phyloP scores from a whole-genome alignment of 2,888 invertebrate genomes.

The Hypena proboscidalis region DNA sequence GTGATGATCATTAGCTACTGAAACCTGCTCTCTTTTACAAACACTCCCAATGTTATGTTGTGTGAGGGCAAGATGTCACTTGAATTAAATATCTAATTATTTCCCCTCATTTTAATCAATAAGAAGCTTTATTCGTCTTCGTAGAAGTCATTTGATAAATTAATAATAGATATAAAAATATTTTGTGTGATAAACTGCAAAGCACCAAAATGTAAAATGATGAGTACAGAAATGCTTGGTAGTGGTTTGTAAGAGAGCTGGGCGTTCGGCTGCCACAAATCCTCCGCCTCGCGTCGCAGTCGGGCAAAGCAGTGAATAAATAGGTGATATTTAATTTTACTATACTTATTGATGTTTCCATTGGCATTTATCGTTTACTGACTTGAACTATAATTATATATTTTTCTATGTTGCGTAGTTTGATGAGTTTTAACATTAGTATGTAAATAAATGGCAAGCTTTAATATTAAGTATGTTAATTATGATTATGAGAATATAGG shows the following conservation, averaged over 20 bases:
- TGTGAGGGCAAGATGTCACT: too few relatives aligned
- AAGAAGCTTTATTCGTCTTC: too few relatives aligned
- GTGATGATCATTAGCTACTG: slow-evolving; percentile 19
- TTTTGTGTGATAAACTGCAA: too few relatives aligned
- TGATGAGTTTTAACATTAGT: slow-evolving; percentile 43
- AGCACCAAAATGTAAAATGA: too few relatives aligned
- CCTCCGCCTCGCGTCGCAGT: slow-evolving; percentile 36
- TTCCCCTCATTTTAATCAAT: too few relatives aligned
- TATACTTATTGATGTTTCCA: slow-evolving; percentile 50
- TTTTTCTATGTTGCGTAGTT: slow-evolving; percentile 44
- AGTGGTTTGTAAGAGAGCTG: slow-evolving; percentile 13
- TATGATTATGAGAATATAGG: slow-evolving; percentile 60
- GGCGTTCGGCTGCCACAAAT: slow-evolving; percentile 25
- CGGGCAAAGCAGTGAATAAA: slow-evolving; percentile 40
- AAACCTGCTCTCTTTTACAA: slow-evolving; percentile 21
- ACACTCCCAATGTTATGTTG: too few relatives aligned
- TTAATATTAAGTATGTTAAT: slow-evolving; percentile 77
- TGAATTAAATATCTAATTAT: too few relatives aligned
- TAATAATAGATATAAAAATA: too few relatives aligned
- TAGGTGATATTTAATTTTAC: slow-evolving; percentile 55
- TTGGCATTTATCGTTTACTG: slow-evolving; percentile 65
- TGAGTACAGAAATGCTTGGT: background rate
- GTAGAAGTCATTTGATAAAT: too few relatives aligned
- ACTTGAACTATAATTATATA: slow-evolving; percentile 40
- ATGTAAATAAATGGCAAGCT: slow-evolving; percentile 71